Evolutionary conservation across 2,797 vertebrate species (phyloP), one percentile per base, ranked within the genome.

Genomic region (Caiman crocodilus): DNA sequence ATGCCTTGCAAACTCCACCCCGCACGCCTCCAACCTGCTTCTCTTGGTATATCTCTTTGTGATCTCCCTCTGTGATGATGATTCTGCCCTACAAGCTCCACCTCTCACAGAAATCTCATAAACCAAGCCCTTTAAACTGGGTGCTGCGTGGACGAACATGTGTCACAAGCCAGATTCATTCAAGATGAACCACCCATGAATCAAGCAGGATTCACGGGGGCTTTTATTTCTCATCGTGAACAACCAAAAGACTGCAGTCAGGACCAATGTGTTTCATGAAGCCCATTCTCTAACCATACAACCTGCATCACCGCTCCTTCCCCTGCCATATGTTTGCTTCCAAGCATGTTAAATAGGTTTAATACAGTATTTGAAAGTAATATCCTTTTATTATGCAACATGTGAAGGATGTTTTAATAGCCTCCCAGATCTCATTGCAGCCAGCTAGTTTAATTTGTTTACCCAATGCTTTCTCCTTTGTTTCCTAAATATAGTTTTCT

Each of bases 401-500:
- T 15, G 3, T 1, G 81, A 81, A 86, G 23, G 89, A 17, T 1
- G 1, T 0, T 78, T 74, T 42, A 21, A 32, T 86, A 59, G 2
- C n/a, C 65, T 60, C 42, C 25, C 58, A 75, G 58, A 30, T 21
- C 73, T 89, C 15, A 6, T 15, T 82, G 73, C 63, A 85, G 9
- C 35, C 21, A 0, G 17, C 17, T 18, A 80, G 14, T 4, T 56
- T 50, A 35, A 84, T 88, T 77, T 25, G 3, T 5, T 84, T 74
- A 16, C 1, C 1, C 76, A 63, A 77, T 78, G 15, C 6, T 1
- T 76, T 16, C 55, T 1, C 1, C 42, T 13, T 0, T 18, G 4
- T 23, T 18, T 84, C 88, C 90, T 85, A 89, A 82, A 69, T 76
- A 63, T 26, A 76, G 50, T 75, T 94, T 81, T 85, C 86, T 76